phyloP scores from a whole-genome alignment of 2,888 invertebrate genomes.

The Agrochola circellaris region DNA sequence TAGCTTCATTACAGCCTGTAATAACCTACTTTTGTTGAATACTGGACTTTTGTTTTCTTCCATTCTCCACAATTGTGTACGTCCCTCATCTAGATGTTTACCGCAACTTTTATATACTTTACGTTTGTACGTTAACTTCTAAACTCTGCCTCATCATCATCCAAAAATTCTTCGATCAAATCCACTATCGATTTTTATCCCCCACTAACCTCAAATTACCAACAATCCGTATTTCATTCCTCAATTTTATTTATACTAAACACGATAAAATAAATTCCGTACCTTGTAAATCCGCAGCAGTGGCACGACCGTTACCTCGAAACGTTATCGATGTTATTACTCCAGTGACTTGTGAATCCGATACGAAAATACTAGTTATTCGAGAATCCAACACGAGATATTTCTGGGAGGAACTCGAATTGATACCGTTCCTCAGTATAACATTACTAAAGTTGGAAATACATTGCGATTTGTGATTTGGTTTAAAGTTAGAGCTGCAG shows the following conservation, averaged over 20 bases:
- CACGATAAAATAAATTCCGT: conserved; percentile 59
- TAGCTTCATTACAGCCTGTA: not conserved
- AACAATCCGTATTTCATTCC: conserved; percentile 53
- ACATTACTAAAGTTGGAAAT: conserved; percentile 49
- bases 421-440: conserved; percentile 48
- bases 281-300: conserved; percentile 48
- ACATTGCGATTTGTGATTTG: conserved; percentile 45
- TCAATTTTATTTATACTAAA: conserved; percentile 64
- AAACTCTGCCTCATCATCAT: conserved; percentile 3
- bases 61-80: rapidly evolving
- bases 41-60: not conserved
- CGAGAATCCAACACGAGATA: conserved; percentile 48
- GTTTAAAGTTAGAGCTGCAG: conserved; percentile 20
- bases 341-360: conserved; percentile 65
- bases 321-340: conserved; percentile 63
- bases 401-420: conserved; percentile 40
- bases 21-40: too few species aligned
- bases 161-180: conserved; percentile 19
- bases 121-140: not conserved
- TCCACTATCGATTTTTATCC: conserved; percentile 27
- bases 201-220: conserved; percentile 51
- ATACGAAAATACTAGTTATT: conserved; percentile 64
- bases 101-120: not conserved
- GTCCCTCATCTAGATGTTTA: not conserved
- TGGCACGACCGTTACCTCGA: conserved; percentile 43